phyloP scores from a whole-genome alignment of 2,797 vertebrate genomes.

The Synaphobranchus kaupii region DNA sequence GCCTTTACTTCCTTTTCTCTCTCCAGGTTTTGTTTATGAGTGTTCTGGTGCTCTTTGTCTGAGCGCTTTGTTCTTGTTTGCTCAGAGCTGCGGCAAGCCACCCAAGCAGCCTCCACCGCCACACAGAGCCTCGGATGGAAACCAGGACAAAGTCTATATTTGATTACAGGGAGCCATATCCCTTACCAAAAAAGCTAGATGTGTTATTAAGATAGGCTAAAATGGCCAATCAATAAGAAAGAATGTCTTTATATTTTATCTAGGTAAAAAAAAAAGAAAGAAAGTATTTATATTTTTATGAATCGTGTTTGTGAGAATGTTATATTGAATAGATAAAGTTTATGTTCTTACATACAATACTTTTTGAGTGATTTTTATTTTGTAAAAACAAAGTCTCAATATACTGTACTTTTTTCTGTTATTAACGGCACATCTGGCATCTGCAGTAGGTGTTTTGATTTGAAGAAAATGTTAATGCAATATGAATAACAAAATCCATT shows the following conservation, averaged over 20 bases:
- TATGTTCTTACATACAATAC: not conserved
- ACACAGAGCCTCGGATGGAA: not conserved
- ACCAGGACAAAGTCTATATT: constrained; percentile 4
- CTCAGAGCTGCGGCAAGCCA: not conserved
- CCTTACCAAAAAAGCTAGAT: not conserved
- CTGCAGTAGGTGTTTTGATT: not conserved
- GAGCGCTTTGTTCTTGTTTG: not conserved
- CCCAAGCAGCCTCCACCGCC: not conserved
- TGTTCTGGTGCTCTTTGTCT: constrained; percentile 12
- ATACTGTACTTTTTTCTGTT: not conserved
- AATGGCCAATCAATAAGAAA: not conserved
- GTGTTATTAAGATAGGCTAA: not conserved
- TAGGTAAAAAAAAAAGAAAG: not conserved
- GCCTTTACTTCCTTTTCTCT: not conserved
- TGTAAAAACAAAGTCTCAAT: not conserved
- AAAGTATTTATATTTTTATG: not conserved
- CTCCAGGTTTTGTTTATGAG: constrained; percentile 16
- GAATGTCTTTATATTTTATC: not conserved
- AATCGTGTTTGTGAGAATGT: not conserved
- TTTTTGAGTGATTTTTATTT: not conserved
- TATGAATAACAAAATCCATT: not conserved
- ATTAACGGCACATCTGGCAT: not conserved
- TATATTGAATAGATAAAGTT: not conserved
- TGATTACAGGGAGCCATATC: not conserved
- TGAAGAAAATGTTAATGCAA: not conserved